phyloP scores from a whole-genome alignment of 2,888 invertebrate genomes.

The Pomacea canaliculata region DNA sequence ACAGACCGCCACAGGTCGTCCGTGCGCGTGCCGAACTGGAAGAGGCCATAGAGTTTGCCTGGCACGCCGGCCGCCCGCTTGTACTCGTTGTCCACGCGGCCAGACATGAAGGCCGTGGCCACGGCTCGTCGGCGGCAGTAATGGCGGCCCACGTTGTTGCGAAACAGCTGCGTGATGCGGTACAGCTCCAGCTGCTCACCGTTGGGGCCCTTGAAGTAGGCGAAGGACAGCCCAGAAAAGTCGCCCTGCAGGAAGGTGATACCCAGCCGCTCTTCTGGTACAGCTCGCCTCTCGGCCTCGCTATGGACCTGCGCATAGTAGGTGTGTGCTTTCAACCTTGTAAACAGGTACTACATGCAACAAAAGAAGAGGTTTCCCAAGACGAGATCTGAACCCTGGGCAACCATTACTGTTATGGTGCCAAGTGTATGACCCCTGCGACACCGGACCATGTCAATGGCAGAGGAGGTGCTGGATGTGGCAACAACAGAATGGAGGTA shows the following conservation, averaged over 20 bases:
- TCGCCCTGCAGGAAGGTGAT: conserved; percentile 3
- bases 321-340: neutral
- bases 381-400: no score
- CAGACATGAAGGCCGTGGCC: conserved; percentile 16
- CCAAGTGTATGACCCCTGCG: no score
- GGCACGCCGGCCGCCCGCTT: conserved; percentile 13
- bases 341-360: no score
- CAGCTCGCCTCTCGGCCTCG: neutral
- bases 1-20: conserved; percentile 20
- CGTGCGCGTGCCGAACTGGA: conserved; percentile 21
- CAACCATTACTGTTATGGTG: no score
- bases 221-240: conserved; percentile 7
- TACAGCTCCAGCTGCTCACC: conserved; percentile 21
- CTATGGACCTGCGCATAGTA: conserved; percentile 6
- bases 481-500: no score
- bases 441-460: no score
- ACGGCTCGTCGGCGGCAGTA: conserved; percentile 9
- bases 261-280: conserved; percentile 1
- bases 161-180: conserved; percentile 5
- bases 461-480: no score
- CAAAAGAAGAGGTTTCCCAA: no score
- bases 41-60: conserved; percentile 12
- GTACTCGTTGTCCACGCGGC: conserved; percentile 8
- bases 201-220: conserved; percentile 19
- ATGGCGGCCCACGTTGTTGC: conserved; percentile 4